Conservation (phyloP, 2,797 vertebrate genomes). For the Galago senegalensis region DNA sequence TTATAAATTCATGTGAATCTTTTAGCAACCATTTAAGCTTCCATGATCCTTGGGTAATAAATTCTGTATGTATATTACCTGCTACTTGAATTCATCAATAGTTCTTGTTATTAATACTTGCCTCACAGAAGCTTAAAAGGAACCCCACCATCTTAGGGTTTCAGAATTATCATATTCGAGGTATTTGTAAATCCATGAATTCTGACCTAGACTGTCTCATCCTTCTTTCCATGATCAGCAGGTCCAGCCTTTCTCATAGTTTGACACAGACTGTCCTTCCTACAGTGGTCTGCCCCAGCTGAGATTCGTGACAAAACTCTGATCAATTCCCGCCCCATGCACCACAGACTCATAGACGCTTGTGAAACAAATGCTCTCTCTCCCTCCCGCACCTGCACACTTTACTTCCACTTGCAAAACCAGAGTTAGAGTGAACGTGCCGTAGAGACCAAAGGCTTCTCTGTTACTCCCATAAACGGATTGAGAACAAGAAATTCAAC, state of each 20-base stretch:
- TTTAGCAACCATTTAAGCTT: not conserved
- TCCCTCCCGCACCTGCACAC: not conserved
- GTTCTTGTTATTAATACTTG: not conserved
- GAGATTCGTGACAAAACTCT: not conserved
- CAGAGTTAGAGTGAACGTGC: not conserved
- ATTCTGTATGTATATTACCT: not conserved
- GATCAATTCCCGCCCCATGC: not conserved
- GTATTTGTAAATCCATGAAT: not conserved
- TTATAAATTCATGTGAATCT: not conserved
- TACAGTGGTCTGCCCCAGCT: not conserved
- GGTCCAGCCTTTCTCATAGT: not conserved
- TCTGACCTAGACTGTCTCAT: not conserved
- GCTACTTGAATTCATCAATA: not conserved
- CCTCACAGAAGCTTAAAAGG: not conserved
- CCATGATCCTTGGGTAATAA: not conserved
- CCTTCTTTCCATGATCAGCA: not conserved
- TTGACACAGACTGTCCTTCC: not conserved
- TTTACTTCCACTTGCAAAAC: not conserved
- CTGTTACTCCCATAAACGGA: not conserved
- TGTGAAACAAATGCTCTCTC: not conserved
- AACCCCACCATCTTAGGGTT: not conserved
- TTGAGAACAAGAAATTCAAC: not conserved
- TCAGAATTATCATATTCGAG: not conserved
- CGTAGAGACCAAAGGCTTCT: not conserved
- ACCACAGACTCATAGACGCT: not conserved